These are phyloP conservation scores for Trachops cirrhosus DNA, from an alignment of 2,797 vertebrate species.

Conservation along the genomic window DNA sequence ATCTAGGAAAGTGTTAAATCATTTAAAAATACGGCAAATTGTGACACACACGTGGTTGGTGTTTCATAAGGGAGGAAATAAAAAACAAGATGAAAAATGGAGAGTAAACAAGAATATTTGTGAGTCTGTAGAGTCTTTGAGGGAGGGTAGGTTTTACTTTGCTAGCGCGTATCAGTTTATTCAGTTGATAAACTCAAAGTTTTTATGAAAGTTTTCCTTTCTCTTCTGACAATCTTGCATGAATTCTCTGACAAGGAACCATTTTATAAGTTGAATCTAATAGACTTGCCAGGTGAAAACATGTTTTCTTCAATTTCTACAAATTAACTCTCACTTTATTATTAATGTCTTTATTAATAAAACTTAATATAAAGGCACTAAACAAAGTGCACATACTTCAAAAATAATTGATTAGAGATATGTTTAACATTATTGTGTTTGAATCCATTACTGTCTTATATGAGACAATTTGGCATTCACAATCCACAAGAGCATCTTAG, in stretches of 20 bases:
- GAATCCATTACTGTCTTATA: slow-evolving; percentile 36
- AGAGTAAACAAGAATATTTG: background rate
- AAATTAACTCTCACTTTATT: background rate
- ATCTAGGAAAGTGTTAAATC: background rate
- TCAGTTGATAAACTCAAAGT: background rate
- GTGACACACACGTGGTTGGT: background rate
- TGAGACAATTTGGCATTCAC: slow-evolving; percentile 46
- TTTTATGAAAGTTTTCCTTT: background rate
- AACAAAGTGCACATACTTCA: background rate
- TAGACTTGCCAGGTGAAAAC: background rate
- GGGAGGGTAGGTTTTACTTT: background rate
- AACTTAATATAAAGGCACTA: background rate
- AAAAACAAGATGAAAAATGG: background rate
- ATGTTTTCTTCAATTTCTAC: background rate
- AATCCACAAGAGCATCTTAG: slow-evolving; percentile 40
- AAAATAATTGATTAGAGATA: slow-evolving; percentile 10
- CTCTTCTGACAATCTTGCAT: background rate
- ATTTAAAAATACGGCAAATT: background rate
- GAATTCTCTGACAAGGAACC: background rate
- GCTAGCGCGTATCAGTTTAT: background rate
- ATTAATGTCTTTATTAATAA: background rate
- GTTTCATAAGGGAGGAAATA: background rate
- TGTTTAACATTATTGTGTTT: background rate
- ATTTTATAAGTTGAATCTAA: background rate
- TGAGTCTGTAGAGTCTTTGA: background rate